Evolutionary conservation across 2,888 invertebrate genomes (phyloP).

Genomic region (Euzophera pinguis): DNA sequence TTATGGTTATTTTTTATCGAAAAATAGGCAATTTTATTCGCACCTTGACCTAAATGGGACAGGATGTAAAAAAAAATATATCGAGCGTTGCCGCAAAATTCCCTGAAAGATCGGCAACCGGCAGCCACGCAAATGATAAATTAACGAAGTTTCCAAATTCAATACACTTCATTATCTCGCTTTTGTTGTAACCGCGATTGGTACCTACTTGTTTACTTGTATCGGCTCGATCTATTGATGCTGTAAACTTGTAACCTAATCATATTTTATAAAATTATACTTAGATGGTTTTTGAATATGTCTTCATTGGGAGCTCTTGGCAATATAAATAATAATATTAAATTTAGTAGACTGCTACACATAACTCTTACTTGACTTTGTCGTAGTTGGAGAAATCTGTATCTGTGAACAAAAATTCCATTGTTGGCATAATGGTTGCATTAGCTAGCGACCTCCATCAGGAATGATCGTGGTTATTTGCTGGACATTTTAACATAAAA

Average conservation of each 20-base stretch:
- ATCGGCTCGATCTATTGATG: slow-evolving; percentile 3
- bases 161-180: slow-evolving; percentile 51
- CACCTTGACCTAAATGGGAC: too few relatives aligned
- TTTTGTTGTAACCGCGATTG: slow-evolving; percentile 30
- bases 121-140: slow-evolving; percentile 57
- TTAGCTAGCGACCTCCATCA: too few relatives aligned
- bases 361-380: too few relatives aligned
- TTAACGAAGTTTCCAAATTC: slow-evolving; percentile 61
- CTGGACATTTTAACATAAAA: too few relatives aligned
- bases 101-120: slow-evolving; percentile 40
- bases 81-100: slow-evolving; percentile 50
- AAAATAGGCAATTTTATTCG: too few relatives aligned
- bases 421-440: too few relatives aligned
- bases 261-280: neutral
- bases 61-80: neutral
- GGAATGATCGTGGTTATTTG: too few relatives aligned
- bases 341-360: too few relatives aligned
- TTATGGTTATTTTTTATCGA: neutral
- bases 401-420: too few relatives aligned
- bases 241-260: neutral
- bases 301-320: too few relatives aligned
- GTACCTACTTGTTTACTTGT: slow-evolving; percentile 4
- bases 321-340: too few relatives aligned
- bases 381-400: too few relatives aligned
- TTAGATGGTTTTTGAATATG: neutral